Conservation (phyloP, 2,888 invertebrate species). For the Dryobota labecula region DNA sequence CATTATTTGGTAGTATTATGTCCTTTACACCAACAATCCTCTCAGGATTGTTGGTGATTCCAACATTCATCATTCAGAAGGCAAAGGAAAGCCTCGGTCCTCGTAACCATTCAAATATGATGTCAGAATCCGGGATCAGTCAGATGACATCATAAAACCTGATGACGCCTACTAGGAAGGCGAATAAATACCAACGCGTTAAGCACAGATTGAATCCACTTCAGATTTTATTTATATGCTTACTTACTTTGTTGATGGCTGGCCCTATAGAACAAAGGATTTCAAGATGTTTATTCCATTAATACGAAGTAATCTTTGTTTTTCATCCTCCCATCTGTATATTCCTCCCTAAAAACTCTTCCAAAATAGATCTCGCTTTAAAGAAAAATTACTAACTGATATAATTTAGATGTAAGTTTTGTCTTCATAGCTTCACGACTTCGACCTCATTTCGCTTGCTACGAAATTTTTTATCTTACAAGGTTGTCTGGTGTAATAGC, state of each 20-base stretch:
- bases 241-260: constrained; percentile 35
- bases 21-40: neutral
- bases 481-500: constrained; percentile 32
- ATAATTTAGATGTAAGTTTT: constrained; percentile 15
- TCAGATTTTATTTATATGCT: constrained; percentile 9
- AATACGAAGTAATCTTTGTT: neutral
- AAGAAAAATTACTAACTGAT: constrained; percentile 2
- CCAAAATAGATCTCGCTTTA: neutral
- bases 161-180: constrained; percentile 47
- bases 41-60: no score
- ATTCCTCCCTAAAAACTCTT: constrained; percentile 12
- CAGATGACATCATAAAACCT: constrained; percentile 42
- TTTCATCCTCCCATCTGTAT: neutral
- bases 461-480: constrained; percentile 49
- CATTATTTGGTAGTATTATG: constrained; percentile 10
- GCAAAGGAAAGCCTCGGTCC: constrained; percentile 6
- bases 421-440: constrained; percentile 13
- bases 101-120: constrained; percentile 13
- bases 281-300: neutral
- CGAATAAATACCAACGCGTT: constrained; percentile 45
- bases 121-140: constrained; percentile 41
- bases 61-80: neutral
- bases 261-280: constrained; percentile 12
- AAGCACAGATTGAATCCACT: constrained; percentile 27
- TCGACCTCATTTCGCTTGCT: constrained; percentile 36